Evolutionary conservation across 2,888 invertebrate genomes (phyloP).

Genomic region (Fragum whitleyi): DNA sequence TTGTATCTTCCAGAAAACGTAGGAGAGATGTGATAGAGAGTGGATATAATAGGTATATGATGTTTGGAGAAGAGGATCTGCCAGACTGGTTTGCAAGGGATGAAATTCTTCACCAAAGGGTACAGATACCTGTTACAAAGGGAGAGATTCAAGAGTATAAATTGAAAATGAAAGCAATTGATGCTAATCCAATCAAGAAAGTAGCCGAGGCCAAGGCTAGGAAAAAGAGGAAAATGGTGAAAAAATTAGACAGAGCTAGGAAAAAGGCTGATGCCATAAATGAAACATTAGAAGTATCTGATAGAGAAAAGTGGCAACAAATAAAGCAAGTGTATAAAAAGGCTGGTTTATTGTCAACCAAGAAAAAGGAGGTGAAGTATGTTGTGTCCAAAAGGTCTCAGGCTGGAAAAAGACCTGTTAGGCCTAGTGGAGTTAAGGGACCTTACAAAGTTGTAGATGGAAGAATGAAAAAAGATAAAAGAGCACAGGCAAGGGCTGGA

Average conservation of each 20-base stretch:
- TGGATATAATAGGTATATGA: conserved; percentile 96
- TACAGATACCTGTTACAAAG: conserved; percentile 93
- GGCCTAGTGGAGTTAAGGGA: conserved; percentile 96
- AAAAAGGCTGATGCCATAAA: conserved; percentile 97
- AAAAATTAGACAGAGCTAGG: conserved; percentile 95
- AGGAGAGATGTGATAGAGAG: conserved; percentile 95
- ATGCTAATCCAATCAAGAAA: conserved; percentile 98
- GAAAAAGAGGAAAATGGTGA: conserved; percentile 95
- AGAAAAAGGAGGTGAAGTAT: conserved; percentile 96
- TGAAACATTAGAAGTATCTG: conserved; percentile 95
- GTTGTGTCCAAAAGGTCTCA: conserved; percentile 94
- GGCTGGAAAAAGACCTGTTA: conserved; percentile 89
- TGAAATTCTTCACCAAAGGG: conserved; percentile 95
- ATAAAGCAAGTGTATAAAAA: conserved; percentile 97
- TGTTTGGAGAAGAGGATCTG: conserved; percentile 95
- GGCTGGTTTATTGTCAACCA: conserved; percentile 88
- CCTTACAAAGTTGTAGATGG: conserved; percentile 97
- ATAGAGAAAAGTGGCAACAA: conserved; percentile 96
- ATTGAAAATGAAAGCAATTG: conserved; percentile 91
- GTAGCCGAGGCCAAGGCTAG: conserved; percentile 98
- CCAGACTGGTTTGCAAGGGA: conserved; percentile 99
- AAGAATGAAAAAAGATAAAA: conserved; percentile 96
- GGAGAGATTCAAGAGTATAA: conserved; percentile 93
- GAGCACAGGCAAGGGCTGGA: conserved; percentile 70
- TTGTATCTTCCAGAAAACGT: conserved; percentile 95